Percentiles rank a stretch among this genome's conserved stretches.
phyloP scores from a whole-genome alignment of 2,888 invertebrate species.

The Plebejus melissa region DNA sequence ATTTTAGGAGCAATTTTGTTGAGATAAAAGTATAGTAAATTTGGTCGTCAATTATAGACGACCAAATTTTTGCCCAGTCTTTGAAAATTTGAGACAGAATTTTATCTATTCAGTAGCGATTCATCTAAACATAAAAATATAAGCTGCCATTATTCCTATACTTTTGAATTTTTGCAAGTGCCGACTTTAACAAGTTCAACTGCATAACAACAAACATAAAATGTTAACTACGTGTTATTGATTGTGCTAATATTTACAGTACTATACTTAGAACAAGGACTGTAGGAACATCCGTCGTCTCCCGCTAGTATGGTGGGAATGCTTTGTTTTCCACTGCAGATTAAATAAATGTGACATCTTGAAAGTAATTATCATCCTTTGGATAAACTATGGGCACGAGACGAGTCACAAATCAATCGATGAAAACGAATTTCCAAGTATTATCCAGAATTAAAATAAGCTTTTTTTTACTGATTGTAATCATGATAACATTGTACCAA shows the following conservation, averaged over 20 bases:
- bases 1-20: neutral
- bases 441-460: too few species aligned
- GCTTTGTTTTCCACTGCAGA: neutral
- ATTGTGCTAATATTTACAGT: conserved; percentile 30
- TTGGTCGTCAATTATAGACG: too few species aligned
- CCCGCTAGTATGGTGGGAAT: conserved; percentile 35
- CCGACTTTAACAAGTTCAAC: neutral
- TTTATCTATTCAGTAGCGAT: too few species aligned
- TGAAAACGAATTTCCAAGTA: too few species aligned
- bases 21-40: neutral
- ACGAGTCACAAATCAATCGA: too few species aligned
- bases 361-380: neutral
- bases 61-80: too few species aligned
- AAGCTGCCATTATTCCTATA: too few species aligned
- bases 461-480: neutral
- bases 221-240: conserved; percentile 26
- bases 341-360: neutral
- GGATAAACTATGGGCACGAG: too few species aligned
- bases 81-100: too few species aligned
- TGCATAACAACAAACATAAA: conserved; percentile 8
- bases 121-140: too few species aligned
- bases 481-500: neutral
- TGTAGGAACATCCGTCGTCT: conserved; percentile 54
- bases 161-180: too few species aligned
- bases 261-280: conserved; percentile 35